phyloP scores from a whole-genome alignment of 2,888 invertebrate species.

The Nyleta sp. region DNA sequence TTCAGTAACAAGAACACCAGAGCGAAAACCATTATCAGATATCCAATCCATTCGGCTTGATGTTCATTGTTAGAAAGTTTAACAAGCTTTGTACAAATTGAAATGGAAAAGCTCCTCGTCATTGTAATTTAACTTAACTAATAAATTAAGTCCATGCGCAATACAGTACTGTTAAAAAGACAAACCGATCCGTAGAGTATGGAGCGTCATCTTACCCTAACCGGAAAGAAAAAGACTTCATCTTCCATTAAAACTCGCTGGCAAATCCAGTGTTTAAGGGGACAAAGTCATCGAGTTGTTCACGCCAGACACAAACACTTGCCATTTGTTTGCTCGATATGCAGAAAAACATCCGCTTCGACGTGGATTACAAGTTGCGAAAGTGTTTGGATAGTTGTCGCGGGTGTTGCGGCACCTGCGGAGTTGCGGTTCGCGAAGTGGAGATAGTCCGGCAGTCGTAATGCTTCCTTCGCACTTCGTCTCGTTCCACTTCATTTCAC shows the following conservation, averaged over 20 bases:
- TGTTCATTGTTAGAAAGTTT: slow-evolving; percentile 64
- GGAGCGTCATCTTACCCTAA: too few relatives aligned
- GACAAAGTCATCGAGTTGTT: too few relatives aligned
- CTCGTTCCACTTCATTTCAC: slow-evolving; percentile 58
- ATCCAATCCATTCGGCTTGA: slow-evolving; percentile 64
- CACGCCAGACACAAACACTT: too few relatives aligned
- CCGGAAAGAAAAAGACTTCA: too few relatives aligned
- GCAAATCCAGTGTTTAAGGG: too few relatives aligned
- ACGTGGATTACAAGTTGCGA: slow-evolving; percentile 23
- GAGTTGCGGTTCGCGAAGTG: slow-evolving; percentile 72
- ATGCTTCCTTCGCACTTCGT: slow-evolving; percentile 61
- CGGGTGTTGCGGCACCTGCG: slow-evolving; percentile 70
- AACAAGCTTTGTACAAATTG: slow-evolving; percentile 64
- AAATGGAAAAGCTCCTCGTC: slow-evolving; percentile 61
- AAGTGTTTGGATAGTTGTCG: slow-evolving; percentile 42
- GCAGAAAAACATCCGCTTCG: neutral
- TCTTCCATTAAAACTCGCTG: neutral
- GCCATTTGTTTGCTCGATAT: neutral
- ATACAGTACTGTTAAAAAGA: slow-evolving; percentile 25
- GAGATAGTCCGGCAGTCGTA: slow-evolving; percentile 69
- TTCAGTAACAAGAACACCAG: slow-evolving; percentile 63
- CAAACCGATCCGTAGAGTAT: slow-evolving; percentile 3
- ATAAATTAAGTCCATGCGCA: slow-evolving; percentile 51
- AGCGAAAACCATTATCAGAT: slow-evolving; percentile 66
- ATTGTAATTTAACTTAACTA: slow-evolving; percentile 60